Base-by-base conservation (phyloP, 35 echinoderm and acorn worm species). In the Lytechinus variegatus region DNA sequence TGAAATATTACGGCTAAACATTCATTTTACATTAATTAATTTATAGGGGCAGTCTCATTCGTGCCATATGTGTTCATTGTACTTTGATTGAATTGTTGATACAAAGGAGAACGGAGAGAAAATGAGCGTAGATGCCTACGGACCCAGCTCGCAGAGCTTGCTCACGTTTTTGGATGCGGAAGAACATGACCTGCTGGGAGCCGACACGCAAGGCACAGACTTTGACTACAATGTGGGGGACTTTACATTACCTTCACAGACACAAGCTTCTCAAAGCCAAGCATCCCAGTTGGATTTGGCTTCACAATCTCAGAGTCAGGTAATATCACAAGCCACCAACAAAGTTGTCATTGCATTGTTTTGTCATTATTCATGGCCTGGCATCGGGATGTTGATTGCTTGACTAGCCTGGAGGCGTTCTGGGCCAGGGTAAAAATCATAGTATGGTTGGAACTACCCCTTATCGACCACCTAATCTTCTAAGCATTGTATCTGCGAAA, bases 41-140 rank as follows among this genome's bases (percentile, higher is more conserved):
- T 79, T n/a, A 44, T 1, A 79, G 66, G 24, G 66, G 1, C 16
- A 79, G 6, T 24, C 66, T 79, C 4, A 24, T 79, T 79, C 21
- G 21, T 79, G 24, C n/a, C 66, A 79, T 79, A 19, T 16, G 66
- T 79, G 16, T 5, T 1, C 21, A 79, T 24, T 79, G 19, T 79
- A 19, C 66, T 79, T 79, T 4, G n/a, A 27, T 3, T 79, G 19
- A 79, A 79, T 24, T 79, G 19, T 16, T 79, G 66, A 79, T 79
- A 79, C 4, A 79, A 79, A 24, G 66, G 14, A 79, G 66, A 79
- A 79, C 19, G n/a, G 66, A 24, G 66, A 24, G 88, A 95, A 94
- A 87, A 99, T 99, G 98, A 99, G 98, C 96, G 97, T 97, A 7
- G 98, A 99, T 95, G 95, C 98, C 11, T 99, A 99, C 88, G 98